A percentile compares a stretch with the other conserved stretches of the same genome.
Evolutionary conservation across 2,888 invertebrate genomes (phyloP).

Genomic region (Apodemia duryi): DNA sequence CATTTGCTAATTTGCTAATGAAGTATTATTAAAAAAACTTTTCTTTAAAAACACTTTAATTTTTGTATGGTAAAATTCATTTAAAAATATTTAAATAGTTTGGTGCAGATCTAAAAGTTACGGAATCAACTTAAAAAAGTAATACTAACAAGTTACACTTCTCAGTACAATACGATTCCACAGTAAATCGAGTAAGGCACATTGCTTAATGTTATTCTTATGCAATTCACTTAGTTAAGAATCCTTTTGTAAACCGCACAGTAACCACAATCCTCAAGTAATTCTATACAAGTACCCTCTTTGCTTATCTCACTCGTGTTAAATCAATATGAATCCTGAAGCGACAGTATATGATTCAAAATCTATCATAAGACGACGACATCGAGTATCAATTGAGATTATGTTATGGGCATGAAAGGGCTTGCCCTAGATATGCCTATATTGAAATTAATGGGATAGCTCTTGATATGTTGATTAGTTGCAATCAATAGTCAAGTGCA

Average conservation of each 20-base stretch:
- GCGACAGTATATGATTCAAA: not conserved
- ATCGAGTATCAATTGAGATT: constrained; percentile 8
- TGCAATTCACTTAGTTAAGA: not conserved
- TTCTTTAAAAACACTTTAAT: no score
- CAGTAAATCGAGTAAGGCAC: not conserved
- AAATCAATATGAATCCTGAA: not conserved
- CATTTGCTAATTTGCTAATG: no score
- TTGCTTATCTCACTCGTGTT: not conserved
- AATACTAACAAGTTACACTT: not conserved
- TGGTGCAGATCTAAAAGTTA: no score
- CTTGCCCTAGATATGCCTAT: constrained; percentile 3
- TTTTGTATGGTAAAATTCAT: no score
- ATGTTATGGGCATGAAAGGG: constrained; percentile 6
- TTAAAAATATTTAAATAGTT: no score
- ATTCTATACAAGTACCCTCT: constrained; percentile 1
- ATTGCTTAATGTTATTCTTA: not conserved
- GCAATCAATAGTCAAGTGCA: not conserved
- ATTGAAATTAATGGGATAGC: constrained; percentile 11
- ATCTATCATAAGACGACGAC: not conserved
- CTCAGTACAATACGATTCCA: not conserved
- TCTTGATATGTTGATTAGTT: constrained; percentile 1
- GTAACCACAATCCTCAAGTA: constrained; percentile 9
- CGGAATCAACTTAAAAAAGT: no score
- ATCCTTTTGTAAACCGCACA: constrained; percentile 6
- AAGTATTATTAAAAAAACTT: no score